Percentiles rank a stretch among this genome's conserved stretches.
These are phyloP conservation scores for Gymnothorax reevesii DNA, from an alignment of 2,797 vertebrate species.

Conservation along the genomic window DNA sequence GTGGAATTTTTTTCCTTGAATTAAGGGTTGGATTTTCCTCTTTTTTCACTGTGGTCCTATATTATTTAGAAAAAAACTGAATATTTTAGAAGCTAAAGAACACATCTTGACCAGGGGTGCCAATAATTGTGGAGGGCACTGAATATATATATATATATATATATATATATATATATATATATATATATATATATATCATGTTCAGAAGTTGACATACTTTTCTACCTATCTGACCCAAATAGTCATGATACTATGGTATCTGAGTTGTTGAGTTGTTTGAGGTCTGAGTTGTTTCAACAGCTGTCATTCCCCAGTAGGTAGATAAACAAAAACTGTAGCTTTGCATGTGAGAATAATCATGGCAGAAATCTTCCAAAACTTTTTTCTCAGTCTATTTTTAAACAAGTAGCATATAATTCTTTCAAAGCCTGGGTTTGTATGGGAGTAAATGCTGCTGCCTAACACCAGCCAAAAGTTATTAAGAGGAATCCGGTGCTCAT, in stretches of 20 bases:
- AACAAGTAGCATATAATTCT: neutral
- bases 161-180: too few relatives aligned
- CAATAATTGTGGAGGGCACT: too few relatives aligned
- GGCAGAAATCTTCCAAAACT: neutral
- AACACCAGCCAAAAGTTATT: neutral
- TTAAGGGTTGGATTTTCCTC: too few relatives aligned
- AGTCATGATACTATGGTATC: too few relatives aligned
- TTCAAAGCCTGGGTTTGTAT: neutral
- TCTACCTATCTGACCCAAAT: neutral
- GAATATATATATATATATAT: too few relatives aligned
- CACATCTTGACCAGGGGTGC: too few relatives aligned
- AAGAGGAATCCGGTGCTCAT: slow-evolving; percentile 12
- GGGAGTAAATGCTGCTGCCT: slow-evolving; percentile 7
- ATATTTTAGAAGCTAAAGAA: too few relatives aligned
- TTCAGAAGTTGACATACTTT: neutral
- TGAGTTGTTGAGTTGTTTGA: too few relatives aligned
- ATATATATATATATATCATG: neutral
- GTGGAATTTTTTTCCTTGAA: too few relatives aligned
- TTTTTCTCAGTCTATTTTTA: neutral
- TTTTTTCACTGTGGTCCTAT: too few relatives aligned
- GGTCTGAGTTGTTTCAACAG: neutral
- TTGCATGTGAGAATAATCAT: neutral
- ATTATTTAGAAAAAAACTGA: too few relatives aligned
- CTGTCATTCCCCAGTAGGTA: neutral
- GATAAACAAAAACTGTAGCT: neutral